Evolutionary conservation across 1,140 invertebrate genomes (phyloP), one percentile per base, ranked within the genome.

Genomic region (Leptinotarsa undecemlineata): DNA sequence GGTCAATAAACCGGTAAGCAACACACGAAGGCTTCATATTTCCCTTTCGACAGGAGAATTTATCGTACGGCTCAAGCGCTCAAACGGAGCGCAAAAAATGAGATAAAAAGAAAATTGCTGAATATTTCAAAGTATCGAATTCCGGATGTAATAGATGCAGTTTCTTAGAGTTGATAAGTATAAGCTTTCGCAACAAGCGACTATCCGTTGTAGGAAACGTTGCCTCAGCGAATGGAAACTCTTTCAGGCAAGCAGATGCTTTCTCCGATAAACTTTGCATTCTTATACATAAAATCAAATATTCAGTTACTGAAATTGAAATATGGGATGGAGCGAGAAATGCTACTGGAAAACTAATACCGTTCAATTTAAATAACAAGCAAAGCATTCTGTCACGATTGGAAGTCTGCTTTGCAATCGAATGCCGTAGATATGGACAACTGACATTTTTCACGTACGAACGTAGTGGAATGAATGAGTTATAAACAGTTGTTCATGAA

Each of bases 281-380:
- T 77, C 73, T 77, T 77, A 74, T 77, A 77, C 68, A 77, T 77
- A 74, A 71, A 77, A 77, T 77, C 76, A 77, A 77, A 77, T 77
- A 77, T 77, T 77, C 76, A 77, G 76, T 64, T 68, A 72, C 71
- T 77, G 69, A 74, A 77, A 77, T 77, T 77, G 73, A 77, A 77
- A 77, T 77, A 77, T 77, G 76, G 74, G 66, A 66, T 73, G 67
- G 63, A 19, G 62, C 62, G 71, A 47, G 69, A 67, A 76, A 76
- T 76, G 73, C 76, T 42, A 47, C 26, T 48, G 47, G 71, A 72
- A 72, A 72, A 48, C 26, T 72, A 72, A 72, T 72, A 72, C 71
- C 23, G n/a, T 71, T 60, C 23, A 71, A 61, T 71, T 71, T 71
- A 15, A 71, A 71, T 71, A 71, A 71, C 51, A 61, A 71, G 8